Evolutionary conservation across 2,113 vertebrate genomes (phyloP).

Genomic region (Sylvilagus bachmani): DNA sequence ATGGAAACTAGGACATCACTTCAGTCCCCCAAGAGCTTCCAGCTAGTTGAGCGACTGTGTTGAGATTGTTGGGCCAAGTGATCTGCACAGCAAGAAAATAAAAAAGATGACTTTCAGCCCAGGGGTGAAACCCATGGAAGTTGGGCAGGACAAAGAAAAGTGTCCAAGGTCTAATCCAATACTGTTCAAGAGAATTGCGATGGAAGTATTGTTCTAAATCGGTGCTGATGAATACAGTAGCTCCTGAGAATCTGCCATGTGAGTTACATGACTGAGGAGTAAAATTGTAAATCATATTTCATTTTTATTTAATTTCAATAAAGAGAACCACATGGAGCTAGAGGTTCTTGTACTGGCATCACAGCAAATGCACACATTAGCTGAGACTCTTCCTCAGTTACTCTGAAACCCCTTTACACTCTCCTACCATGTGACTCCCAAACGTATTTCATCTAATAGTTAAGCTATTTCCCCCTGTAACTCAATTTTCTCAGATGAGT

Average conservation of each 20-base stretch:
- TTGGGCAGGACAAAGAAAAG: not conserved
- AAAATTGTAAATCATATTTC: not conserved
- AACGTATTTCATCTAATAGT: conserved; percentile 9
- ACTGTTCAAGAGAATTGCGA: not conserved
- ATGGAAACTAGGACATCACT: not conserved
- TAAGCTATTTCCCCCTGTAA: conserved; percentile 42
- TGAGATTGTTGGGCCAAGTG: not conserved
- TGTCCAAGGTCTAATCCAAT: not conserved
- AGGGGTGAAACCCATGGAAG: not conserved
- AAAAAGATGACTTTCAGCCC: not conserved
- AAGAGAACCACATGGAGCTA: not conserved
- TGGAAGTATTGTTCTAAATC: not conserved
- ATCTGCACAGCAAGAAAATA: not conserved
- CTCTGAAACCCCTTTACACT: not conserved
- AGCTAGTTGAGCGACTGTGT: not conserved
- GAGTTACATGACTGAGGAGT: not conserved
- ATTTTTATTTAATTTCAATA: not conserved
- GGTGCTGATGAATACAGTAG: not conserved
- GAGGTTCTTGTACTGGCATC: too few relatives aligned
- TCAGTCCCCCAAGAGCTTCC: not conserved
- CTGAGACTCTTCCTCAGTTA: not conserved
- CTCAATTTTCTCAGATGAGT: conserved; percentile 45
- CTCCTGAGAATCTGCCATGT: not conserved
- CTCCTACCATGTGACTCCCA: not conserved
- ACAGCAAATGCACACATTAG: not conserved